Evolutionary conservation across 92 coral and sea anemone genomes (phyloP).

Genomic region (Umimayanthus chanpuru): DNA sequence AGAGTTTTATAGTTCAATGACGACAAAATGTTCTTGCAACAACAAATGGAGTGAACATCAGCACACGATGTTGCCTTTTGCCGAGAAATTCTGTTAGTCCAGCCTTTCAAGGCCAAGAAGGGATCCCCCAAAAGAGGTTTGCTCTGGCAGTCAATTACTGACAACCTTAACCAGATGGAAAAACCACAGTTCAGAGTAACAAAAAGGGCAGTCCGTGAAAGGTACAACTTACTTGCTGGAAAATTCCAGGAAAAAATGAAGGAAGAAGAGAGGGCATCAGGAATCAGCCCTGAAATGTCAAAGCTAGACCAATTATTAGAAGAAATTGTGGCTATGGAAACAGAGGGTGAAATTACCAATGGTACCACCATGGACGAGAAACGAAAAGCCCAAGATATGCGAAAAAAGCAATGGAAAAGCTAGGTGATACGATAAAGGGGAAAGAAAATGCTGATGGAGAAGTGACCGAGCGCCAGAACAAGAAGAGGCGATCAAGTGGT

Average conservation of each 20-base stretch:
- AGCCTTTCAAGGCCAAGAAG: conserved; percentile 35
- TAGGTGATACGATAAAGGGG: conserved; percentile 53
- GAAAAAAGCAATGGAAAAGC: conserved; percentile 53
- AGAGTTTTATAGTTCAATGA: conserved; percentile 1
- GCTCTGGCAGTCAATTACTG: conserved; percentile 47
- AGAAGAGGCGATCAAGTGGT: too few species aligned
- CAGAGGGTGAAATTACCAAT: conserved; percentile 33
- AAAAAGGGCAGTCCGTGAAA: conserved; percentile 53
- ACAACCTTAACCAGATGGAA: conserved; percentile 38
- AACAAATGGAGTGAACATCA: conserved; percentile 51
- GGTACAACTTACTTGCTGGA: too few species aligned
- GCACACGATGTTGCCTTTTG: conserved; percentile 45
- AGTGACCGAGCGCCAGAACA: too few species aligned
- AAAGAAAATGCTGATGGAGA: conserved; percentile 42
- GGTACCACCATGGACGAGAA: conserved; percentile 23
- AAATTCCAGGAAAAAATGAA: conserved; percentile 46
- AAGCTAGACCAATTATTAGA: conserved; percentile 46
- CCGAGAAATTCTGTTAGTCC: conserved; percentile 40
- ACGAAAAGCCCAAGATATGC: conserved; percentile 44
- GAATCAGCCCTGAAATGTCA: too few species aligned
- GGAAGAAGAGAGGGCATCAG: conserved; percentile 58
- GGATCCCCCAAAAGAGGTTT: conserved; percentile 47
- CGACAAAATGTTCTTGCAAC: neutral
- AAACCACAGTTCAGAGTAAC: conserved; percentile 46
- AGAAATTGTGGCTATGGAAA: conserved; percentile 47